Percentiles rank a stretch among this genome's conserved stretches.
phyloP scores from a whole-genome alignment of 2,797 vertebrate species.

The Thamnophis elegans region DNA sequence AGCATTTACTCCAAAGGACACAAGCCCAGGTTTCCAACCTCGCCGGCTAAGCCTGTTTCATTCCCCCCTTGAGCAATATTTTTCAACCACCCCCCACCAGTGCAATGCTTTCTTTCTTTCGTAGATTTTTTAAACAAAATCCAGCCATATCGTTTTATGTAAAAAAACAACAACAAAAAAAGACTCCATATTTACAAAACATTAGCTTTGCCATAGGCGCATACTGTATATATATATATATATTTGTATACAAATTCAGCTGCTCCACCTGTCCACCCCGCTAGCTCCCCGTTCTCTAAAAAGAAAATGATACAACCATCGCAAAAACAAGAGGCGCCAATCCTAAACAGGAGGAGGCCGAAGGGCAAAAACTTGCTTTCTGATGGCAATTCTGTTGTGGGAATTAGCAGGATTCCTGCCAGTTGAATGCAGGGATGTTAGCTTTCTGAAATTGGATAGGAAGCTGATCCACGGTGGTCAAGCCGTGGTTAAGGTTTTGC shows the following conservation, averaged over 20 bases:
- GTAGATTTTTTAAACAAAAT: constrained; percentile 99
- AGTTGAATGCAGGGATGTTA: background rate
- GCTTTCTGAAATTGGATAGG: background rate
- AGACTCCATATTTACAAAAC: constrained; percentile 82
- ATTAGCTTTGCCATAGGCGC: constrained; percentile 85
- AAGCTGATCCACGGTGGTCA: background rate
- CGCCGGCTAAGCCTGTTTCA: no score
- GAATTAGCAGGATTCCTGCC: background rate
- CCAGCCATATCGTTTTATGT: constrained; percentile 74
- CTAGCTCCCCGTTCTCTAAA: background rate
- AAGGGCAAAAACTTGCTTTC: background rate
- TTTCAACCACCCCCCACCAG: constrained; percentile 70
- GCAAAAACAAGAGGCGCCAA: constrained; percentile 51
- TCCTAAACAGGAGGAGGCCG: constrained; percentile 36
- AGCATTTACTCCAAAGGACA: background rate
- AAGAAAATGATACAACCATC: constrained; percentile 35
- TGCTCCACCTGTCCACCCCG: background rate
- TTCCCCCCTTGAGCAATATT: constrained; percentile 43
- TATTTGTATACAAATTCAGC: constrained; percentile 45
- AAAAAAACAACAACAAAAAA: constrained; percentile 52
- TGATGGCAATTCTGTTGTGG: constrained; percentile 16
- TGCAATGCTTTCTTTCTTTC: constrained; percentile 71
- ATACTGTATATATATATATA: constrained; percentile 64
- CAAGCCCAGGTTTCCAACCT: background rate
- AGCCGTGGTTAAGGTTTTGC: background rate